Evolutionary conservation across 2,888 invertebrate species (phyloP).

Genomic region (Phengaris alcon): DNA sequence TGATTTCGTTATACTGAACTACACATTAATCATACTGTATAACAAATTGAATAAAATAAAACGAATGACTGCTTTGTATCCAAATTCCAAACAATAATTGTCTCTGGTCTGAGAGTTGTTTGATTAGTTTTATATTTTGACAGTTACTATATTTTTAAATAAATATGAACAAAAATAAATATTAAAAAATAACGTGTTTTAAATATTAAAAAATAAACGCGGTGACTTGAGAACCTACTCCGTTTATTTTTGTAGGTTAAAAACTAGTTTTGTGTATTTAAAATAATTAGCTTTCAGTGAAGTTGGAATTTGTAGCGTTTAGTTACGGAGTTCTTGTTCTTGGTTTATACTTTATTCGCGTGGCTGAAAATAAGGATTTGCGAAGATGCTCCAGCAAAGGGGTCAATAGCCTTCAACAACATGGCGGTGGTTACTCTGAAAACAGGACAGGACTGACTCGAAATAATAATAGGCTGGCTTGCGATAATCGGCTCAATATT

Average conservation of each 20-base stretch:
- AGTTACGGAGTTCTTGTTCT: not conserved
- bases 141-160: not conserved
- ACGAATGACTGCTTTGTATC: not conserved
- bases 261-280: not conserved
- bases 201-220: not conserved
- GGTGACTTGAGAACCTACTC: not conserved
- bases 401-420: slow-evolving; percentile 63
- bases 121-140: not conserved
- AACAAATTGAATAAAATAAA: slow-evolving; percentile 16
- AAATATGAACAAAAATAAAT: too few species aligned
- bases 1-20: not conserved
- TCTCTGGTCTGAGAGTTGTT: not conserved
- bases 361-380: slow-evolving; percentile 61
- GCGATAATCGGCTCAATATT: not conserved
- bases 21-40: slow-evolving; percentile 1
- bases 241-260: not conserved
- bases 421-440: slow-evolving; percentile 59
- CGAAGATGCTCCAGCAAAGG: slow-evolving; percentile 60
- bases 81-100: not conserved
- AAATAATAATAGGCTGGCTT: slow-evolving; percentile 12
- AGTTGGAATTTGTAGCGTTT: not conserved
- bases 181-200: too few species aligned
- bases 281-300: not conserved
- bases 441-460: slow-evolving; percentile 39
- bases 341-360: slow-evolving; percentile 15